Base-by-base conservation (phyloP, 2,113 vertebrate species). In the Grantiella picta region DNA sequence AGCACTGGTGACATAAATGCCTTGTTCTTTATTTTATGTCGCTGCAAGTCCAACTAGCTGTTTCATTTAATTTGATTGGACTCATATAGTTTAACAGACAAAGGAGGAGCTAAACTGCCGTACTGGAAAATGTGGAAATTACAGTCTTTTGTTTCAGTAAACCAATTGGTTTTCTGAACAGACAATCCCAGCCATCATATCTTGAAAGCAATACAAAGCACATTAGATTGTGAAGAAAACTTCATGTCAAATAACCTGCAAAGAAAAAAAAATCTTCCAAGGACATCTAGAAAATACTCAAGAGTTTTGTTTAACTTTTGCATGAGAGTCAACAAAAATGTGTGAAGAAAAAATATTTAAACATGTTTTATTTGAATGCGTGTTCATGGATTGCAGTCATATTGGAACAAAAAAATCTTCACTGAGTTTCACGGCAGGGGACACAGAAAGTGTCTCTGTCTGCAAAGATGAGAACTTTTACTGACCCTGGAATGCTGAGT, bases 71-170 rank as follows among this genome's bases (percentile, higher is more conserved):
- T 89, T 91, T 23, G 29, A 59, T 94, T 76, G 73, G 82, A 72
- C 57, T 69, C 40, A 15, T 28, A 25, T 33, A 83, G 38, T 56
- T 92, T 80, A 85, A 57, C 50, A 95, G 84, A 92, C 53, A 92
- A 93, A 96, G 76, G 66, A 91, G 87, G 69, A 95, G 69, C 92
- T 95, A 82, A 96, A 90, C 86, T 92, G 89, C 80, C 0, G 4
- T 92, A 79, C 84, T 93, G 94, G 95, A 95, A 97, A 97, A 97
- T 93, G 84, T 92, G 88, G 93, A 96, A 96, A 96, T 94, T 94
- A 78, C 8, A 79, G 64, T 86, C 89, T 93, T 97, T 98, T 97
- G 92, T 98, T 97, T 97, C 96, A 94, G 72, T 78, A 94, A 89
- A 78, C 83, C 70, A 89, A 93, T 91, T 94, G 95, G 90, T 94